Evolutionary conservation across 1,140 invertebrate genomes (phyloP), one percentile per base, ranked within the genome.

Genomic region (Orius insidiosus): DNA sequence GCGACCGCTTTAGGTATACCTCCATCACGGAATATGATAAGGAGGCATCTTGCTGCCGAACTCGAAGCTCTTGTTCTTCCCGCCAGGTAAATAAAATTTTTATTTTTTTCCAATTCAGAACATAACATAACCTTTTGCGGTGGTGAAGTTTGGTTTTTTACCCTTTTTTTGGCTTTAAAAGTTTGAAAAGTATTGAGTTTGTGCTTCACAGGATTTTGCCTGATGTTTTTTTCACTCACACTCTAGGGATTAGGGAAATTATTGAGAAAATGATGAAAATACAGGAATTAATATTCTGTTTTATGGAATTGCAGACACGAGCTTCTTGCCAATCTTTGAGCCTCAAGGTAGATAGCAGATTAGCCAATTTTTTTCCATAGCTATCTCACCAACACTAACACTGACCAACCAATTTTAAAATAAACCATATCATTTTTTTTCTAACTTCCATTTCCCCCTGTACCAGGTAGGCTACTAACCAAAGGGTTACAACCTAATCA

Each of bases 1-100:
- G 87, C 89, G 32, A 85, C 85, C 11, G 86, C 86, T 7, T 64
- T 95, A 32, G 87, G 85, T 43, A 92, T 95, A 56, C 88, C 88
- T 24, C 82, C 85, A 5, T 85, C 85, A 4, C 89, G 92, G 59
- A 87, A 86, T 59, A 93, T 93, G 63, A 87, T 95, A 49, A 69
- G 88, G 56, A 69, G 88, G 57, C 89, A 95, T 66, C 71, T 94
- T 18, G 75, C 79, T 44, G 80, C 85, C 15, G 88, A 95, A 69
- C 72, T 93, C 49, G 87, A 93, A 61, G 76, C 81, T 36, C 73
- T 95, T 49, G 74, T 93, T 51, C 74, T 87, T 60, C 86, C 87
- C 52, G 85, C 88, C 60, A 89, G 88, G 87, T 90, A 56, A 46
- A 48, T 50, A 6, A 36, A 41, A 15, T 4, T n/a, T n/a, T n/a